Evolutionary conservation across 1,140 invertebrate species (phyloP).

Genomic region (Ctenoplectra terminalis): DNA sequence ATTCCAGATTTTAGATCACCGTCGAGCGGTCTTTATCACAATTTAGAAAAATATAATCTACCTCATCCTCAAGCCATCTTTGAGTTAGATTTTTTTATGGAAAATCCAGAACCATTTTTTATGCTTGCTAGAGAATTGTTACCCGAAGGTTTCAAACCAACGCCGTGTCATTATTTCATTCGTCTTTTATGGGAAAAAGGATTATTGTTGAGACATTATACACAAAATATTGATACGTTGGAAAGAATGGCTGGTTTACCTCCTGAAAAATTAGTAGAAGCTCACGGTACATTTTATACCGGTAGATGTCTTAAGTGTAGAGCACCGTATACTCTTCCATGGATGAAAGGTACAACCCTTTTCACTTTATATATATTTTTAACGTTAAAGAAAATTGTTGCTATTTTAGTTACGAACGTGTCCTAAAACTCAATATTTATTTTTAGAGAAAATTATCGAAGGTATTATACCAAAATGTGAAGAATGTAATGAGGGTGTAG

Average conservation of each 20-base stretch:
- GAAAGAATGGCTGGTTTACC: constrained; percentile 94
- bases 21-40: constrained; percentile 95
- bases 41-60: constrained; percentile 95
- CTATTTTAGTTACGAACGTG: background rate
- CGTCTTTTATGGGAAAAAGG: constrained; percentile 91
- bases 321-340: constrained; percentile 89
- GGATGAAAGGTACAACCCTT: constrained; percentile 88
- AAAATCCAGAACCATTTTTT: constrained; percentile 94
- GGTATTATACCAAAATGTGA: constrained; percentile 90
- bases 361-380: constrained; percentile 32
- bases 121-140: constrained; percentile 93
- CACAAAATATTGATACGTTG: constrained; percentile 97
- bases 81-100: constrained; percentile 92
- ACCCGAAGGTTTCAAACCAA: constrained; percentile 92
- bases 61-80: constrained; percentile 98
- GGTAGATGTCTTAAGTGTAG: constrained; percentile 93
- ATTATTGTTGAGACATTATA: constrained; percentile 91
- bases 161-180: constrained; percentile 93
- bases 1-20: constrained; percentile 97
- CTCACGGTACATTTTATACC: constrained; percentile 96
- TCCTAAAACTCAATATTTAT: constrained; percentile 25
- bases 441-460: constrained; percentile 88
- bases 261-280: constrained; percentile 94
- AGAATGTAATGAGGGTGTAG: constrained; percentile 87
- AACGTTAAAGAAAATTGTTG: background rate